Conservation (phyloP, 2,113 vertebrate genomes). For the Gavialis gangeticus region DNA sequence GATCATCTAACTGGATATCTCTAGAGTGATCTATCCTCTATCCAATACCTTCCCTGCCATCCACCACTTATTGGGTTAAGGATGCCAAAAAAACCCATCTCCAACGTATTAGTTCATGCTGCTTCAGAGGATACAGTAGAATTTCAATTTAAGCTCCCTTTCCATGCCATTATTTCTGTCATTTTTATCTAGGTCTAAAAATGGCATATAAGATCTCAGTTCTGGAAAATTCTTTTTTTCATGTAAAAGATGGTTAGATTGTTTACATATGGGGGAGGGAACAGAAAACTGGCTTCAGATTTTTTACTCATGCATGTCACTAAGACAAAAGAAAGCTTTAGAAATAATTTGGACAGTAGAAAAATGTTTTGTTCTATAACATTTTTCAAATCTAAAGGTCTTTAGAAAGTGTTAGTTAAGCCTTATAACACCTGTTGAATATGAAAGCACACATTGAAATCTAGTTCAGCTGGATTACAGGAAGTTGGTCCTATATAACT, state of each 20-base stretch:
- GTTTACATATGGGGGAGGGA: background rate
- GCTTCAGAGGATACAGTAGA: slow-evolving; percentile 23
- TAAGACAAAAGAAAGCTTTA: slow-evolving; percentile 5
- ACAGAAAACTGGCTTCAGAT: background rate
- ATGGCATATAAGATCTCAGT: background rate
- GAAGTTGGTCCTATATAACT: background rate
- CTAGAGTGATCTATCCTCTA: too few species aligned
- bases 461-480: background rate
- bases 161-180: background rate
- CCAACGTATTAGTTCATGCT: background rate
- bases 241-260: background rate
- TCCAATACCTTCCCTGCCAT: too few species aligned
- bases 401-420: background rate
- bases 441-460: background rate
- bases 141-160: slow-evolving; percentile 17
- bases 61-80: too few species aligned
- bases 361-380: background rate
- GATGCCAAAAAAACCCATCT: too few species aligned
- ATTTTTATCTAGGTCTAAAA: background rate
- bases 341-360: background rate
- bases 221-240: background rate
- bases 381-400: background rate
- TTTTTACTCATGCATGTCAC: background rate
- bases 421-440: background rate
- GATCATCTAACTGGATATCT: too few species aligned